Conservation (phyloP, 2,113 vertebrate species). For the Monopterus albus region DNA sequence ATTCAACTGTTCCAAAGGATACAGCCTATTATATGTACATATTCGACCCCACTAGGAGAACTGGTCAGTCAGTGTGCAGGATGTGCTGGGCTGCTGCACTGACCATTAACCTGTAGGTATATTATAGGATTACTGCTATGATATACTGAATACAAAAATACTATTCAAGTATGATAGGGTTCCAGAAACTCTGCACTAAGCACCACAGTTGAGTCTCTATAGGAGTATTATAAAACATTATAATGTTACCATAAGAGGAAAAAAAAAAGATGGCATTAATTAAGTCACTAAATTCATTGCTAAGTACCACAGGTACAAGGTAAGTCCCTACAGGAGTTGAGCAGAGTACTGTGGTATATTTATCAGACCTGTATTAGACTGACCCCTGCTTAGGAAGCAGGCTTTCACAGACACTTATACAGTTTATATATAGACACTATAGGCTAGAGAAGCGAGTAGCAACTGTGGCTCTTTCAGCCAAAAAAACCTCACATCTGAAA, state of each 20-base stretch:
- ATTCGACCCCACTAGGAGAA: no score
- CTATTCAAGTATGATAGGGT: not conserved
- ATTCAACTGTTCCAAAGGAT: no score
- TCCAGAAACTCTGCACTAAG: not conserved
- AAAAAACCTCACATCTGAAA: not conserved
- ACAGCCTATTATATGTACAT: no score
- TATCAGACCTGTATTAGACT: not conserved
- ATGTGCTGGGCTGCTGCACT: no score
- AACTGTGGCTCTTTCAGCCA: no score
- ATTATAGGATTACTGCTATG: slow-evolving; percentile 39
- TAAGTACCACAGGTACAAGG: not conserved
- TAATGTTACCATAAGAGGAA: slow-evolving; percentile 3
- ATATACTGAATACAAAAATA: slow-evolving; percentile 27
- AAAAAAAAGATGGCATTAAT: slow-evolving; percentile 24
- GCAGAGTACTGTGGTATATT: not conserved
- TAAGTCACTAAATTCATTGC: slow-evolving; percentile 16
- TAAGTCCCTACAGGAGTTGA: not conserved
- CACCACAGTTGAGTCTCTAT: slow-evolving; percentile 7
- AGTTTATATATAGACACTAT: not conserved
- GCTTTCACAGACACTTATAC: not conserved
- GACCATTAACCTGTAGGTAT: slow-evolving; percentile 9
- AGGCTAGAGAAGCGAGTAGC: not conserved
- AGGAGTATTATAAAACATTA: not conserved
- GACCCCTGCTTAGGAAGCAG: not conserved
- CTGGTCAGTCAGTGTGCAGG: no score